phyloP scores from a whole-genome alignment of 2,113 vertebrate genomes.

The Mustelus asterias region DNA sequence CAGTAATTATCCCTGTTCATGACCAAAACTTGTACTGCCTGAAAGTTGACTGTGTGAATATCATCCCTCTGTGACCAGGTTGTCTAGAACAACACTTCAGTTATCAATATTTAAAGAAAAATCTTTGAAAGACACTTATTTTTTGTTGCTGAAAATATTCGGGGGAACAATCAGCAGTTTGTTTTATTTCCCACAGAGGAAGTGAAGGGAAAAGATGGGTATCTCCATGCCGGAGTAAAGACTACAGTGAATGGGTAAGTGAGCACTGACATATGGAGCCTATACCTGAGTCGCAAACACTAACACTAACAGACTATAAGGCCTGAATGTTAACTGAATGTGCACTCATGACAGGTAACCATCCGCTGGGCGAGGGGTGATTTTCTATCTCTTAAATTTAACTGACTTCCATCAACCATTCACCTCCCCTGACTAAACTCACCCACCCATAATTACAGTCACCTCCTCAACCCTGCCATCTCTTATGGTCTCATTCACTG shows the following conservation, averaged over 20 bases:
- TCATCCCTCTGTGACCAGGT: not conserved
- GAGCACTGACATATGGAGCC: not conserved
- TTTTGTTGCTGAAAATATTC: not conserved
- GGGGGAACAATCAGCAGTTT: not conserved
- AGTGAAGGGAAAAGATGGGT: constrained; percentile 28
- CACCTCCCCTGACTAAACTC: not conserved
- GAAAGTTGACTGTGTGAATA: not conserved
- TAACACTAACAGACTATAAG: not conserved
- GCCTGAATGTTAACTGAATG: not conserved
- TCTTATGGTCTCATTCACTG: not conserved
- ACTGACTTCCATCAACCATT: not conserved
- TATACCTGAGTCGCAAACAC: not conserved
- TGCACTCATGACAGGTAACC: not conserved
- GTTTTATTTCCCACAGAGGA: constrained; percentile 6
- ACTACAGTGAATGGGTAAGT: constrained; percentile 29
- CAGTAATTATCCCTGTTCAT: not conserved
- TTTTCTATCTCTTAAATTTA: not conserved
- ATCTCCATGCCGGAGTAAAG: constrained; percentile 27
- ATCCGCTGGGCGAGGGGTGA: not conserved
- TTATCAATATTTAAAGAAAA: not conserved
- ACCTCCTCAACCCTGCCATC: not conserved
- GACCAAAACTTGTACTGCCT: not conserved
- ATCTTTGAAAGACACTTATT: not conserved
- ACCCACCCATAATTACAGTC: not conserved
- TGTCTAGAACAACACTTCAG: not conserved